Base-by-base conservation (phyloP, 2,113 vertebrate genomes). In the Trogon surrucura region DNA sequence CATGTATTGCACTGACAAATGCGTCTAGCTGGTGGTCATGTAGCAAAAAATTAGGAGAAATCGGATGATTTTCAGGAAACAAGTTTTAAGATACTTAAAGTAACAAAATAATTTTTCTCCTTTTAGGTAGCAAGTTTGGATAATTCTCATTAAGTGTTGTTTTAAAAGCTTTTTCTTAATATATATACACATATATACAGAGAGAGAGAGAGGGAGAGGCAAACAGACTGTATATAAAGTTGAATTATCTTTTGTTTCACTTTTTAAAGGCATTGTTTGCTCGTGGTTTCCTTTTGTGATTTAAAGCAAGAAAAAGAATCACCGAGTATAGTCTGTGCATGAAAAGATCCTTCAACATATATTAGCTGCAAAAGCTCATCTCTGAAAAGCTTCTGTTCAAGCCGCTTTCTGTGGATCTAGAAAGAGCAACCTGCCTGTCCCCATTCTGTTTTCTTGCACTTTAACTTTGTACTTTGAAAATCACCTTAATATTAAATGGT, bases 191-290 rank as follows among this genome's bases (percentile, higher is more conserved):
- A 56, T 78, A 62, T 30, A 41, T 26, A 50, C 2, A 77, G 4
- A 48, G 3, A 3, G 23, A 34, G 47, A 22, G 71, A 6, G 51
- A 4, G 53, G 13, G 45, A 81, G 53, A 89, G 18, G 23, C 58
- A 84, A 45, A 32, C 18, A 65, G 58, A 27, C 54, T 80, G 11
- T 91, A 34, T 44, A 67, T 82, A 72, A 96, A 89, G 71, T 75
- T 86, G 77, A 93, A 87, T 93, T 73, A 70, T 85, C 92, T 91
- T 94, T 94, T 94, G 92, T 97, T 93, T 94, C 66, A 89, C 53
- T 93, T 95, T 93, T 95, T 87, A 91, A 95, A 94, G 65, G 53
- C 20, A 10, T 73, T 75, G 77, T 87, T 96, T 95, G 64, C 86
- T 92, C 25, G 32, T 85, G 45, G 32, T 91, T 96, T 92, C 86